These are phyloP conservation scores for Chunga burmeisteri DNA, from an alignment of 2,113 vertebrate species.

Conservation along the genomic window DNA sequence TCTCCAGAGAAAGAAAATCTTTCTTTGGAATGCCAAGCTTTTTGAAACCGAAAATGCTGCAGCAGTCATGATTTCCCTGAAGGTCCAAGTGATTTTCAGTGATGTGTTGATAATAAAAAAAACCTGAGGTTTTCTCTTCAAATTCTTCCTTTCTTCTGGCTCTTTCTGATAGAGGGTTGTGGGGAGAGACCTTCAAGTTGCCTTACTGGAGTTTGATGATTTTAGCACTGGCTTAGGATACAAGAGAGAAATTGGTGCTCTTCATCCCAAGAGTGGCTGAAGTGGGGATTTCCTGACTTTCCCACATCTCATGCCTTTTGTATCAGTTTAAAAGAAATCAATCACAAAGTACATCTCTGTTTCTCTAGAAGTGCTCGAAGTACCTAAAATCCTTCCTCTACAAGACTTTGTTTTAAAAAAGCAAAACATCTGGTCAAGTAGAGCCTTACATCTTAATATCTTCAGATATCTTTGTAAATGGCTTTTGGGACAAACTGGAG, in stretches of 20 bases:
- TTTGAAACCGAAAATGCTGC: background rate
- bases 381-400: background rate
- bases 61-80: background rate
- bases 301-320: background rate
- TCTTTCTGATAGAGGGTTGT: background rate
- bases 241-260: background rate
- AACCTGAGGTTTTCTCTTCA: background rate
- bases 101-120: background rate
- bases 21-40: background rate
- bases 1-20: background rate
- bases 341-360: background rate
- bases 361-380: background rate
- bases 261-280: background rate
- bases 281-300: background rate
- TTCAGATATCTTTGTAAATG: background rate
- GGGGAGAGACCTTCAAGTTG: background rate
- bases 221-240: background rate
- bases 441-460: background rate
- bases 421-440: background rate
- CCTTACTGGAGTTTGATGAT: background rate
- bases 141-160: background rate
- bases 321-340: background rate
- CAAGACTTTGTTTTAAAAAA: background rate
- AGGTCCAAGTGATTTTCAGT: background rate
- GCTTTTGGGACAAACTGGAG: background rate